Conservation (phyloP, 2,888 invertebrate species). For the Athalia rosae region DNA sequence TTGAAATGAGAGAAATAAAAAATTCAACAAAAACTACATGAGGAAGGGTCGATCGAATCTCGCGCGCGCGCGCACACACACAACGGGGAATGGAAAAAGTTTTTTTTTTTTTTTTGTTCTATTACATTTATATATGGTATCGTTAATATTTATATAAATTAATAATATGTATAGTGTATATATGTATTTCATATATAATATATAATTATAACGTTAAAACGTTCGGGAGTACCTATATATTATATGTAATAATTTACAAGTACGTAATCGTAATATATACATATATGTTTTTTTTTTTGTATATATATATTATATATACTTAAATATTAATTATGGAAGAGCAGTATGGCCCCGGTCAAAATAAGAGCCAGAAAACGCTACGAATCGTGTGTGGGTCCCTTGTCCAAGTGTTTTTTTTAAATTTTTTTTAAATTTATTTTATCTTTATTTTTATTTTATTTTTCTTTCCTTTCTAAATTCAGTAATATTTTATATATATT, state of each 20-base stretch:
- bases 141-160: not conserved
- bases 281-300: constrained; percentile 28
- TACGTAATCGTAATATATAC: constrained; percentile 31
- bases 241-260: constrained; percentile 28
- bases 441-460: constrained; percentile 30
- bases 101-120: not conserved
- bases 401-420: constrained; percentile 54
- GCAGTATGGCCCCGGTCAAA: constrained; percentile 48
- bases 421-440: constrained; percentile 11
- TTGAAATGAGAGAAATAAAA: no score
- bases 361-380: constrained; percentile 53
- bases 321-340: constrained; percentile 40
- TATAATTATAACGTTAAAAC: constrained; percentile 17
- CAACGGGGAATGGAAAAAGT: not conserved
- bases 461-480: constrained; percentile 3
- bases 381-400: constrained; percentile 69
- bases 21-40: constrained; percentile 1
- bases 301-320: constrained; percentile 5
- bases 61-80: constrained; percentile 1
- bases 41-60: not conserved
- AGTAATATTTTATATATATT: not conserved
- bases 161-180: constrained; percentile 4
- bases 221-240: not conserved
- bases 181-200: not conserved
- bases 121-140: not conserved